Base-by-base conservation (phyloP, 2,113 vertebrate genomes). In the Fulica atra region DNA sequence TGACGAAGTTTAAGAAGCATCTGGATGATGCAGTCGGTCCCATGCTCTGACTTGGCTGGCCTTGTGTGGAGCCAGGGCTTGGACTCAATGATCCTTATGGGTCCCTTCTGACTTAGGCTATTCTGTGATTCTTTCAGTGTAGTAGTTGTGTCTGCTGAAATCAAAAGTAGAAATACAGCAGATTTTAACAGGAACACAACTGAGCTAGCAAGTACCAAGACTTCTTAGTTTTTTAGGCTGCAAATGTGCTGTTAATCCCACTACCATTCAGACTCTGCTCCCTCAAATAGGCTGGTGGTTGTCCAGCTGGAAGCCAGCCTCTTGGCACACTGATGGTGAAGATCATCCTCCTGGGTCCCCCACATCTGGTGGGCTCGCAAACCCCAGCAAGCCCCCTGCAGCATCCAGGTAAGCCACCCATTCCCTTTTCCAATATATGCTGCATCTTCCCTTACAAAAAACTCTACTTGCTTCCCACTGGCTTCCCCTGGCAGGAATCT, bases 301-400 rank as follows among this genome's bases (percentile, higher is more conserved):
- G 56, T 53, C 36, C 86, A 82, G 65, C 24, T 59, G 53, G 76
- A 79, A n/a, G 35, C 21, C 21, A 66, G 56, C 51, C 28, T 53
- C 61, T 42, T 9, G 31, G 46, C 8, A 7, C 57, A 66, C 0
- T 0, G 44, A 50, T 10, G 31, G 10, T 2, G 4, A 70, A n/a
- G 16, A 48, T 11, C 19, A 10, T 16, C 46, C 24, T 82, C n/a
- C 36, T 14, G 8, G 16, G 15, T 26, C 21, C 38, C n/a, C 42
- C 4, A 9, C 1, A 1, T 13, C n/a, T 25, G 11, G n/a, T 29
- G 9, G 0, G 2, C 23, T 11, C 7, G 1, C 31, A n/a, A 92
- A 24, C 6, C 31, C 40, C 21, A 7, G 23, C 1, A 2, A 86
- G 33, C 5, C 17, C 15, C 23, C n/a, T 38, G 33, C 33, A 82